Evolutionary conservation across 2,113 vertebrate species (phyloP), one percentile per base, ranked within the genome.

Genomic region (Passerina amoena): DNA sequence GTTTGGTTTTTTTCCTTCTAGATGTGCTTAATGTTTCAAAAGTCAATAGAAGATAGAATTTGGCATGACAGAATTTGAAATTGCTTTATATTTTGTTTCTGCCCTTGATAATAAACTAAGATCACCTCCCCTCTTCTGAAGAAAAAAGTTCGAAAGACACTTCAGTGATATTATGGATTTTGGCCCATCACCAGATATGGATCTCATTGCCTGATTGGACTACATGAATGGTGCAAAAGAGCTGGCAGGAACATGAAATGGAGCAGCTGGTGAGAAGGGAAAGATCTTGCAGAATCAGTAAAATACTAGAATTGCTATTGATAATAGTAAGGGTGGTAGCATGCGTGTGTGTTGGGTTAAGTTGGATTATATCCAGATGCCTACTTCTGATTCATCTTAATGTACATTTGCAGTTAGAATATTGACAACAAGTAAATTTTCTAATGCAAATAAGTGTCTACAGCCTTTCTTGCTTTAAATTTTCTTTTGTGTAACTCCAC

Each of bases 241-340:
- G 25, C 88, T 95, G 95, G 94, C 92, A 95, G 80, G 82, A 95
- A 59, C 16, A 24, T 73, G 71, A 88, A 82, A 66, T 45, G 21
- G 33, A 94, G 14, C 88, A 94, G 79, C 93, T 93, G 92, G 47
- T 84, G 51, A 86, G 68, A 88, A 86, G 30, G 35, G 57, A 89
- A 84, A 51, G 87, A 84, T 82, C 81, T 82, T 78, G 47, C 12
- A 28, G 28, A 90, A 73, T 17, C 3, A 10, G 38, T 60, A 33
- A 57, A 93, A 72, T 61, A 73, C 45, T 57, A 28, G 59, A 45
- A 57, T 53, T 94, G 45, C 19, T 80, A 35, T 24, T 72, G 48
- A 17, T 77, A 73, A 70, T 69, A 79, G 78, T 85, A 79, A 85
- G 50, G 37, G 6, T 57, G 65, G 25, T 48, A 82, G 28, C 15